Evolutionary conservation across 2,113 vertebrate species (phyloP).

Genomic region (Podarcis raffonei): DNA sequence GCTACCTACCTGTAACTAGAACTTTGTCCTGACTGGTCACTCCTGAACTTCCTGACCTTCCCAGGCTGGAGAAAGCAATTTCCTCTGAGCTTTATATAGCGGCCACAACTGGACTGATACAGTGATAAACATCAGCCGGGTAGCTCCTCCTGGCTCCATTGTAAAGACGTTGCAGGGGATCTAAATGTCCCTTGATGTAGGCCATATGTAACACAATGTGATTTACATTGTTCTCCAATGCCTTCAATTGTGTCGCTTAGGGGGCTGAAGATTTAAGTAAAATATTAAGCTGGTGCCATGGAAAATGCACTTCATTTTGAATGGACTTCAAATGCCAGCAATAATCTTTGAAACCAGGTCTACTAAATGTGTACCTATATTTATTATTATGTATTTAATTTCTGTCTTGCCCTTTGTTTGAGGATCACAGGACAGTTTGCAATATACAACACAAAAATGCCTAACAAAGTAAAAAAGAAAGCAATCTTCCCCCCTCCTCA

Average conservation of each 20-base stretch:
- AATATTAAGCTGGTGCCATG: background rate
- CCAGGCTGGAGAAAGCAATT: background rate
- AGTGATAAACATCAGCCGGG: conserved; percentile 1
- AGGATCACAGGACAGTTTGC: too few species aligned
- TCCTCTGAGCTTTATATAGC: background rate
- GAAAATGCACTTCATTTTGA: background rate
- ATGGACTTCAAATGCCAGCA: background rate
- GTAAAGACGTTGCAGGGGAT: background rate
- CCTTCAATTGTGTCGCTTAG: background rate
- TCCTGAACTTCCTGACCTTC: background rate
- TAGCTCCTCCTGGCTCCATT: background rate
- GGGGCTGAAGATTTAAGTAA: background rate
- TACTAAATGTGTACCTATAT: too few species aligned
- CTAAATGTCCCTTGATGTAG: background rate
- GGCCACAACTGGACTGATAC: too few species aligned
- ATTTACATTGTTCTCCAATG: background rate
- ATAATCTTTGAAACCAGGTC: background rate
- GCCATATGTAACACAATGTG: background rate
- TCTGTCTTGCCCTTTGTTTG: too few species aligned
- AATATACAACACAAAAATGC: too few species aligned
- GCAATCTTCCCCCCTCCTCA: too few species aligned
- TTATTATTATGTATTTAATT: too few species aligned
- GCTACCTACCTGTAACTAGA: too few species aligned
- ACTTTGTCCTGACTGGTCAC: background rate
- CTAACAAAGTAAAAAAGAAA: too few species aligned